These are phyloP conservation scores for Brienomyrus longianalis DNA, from an alignment of 2,113 vertebrate genomes.

Conservation along the genomic window DNA sequence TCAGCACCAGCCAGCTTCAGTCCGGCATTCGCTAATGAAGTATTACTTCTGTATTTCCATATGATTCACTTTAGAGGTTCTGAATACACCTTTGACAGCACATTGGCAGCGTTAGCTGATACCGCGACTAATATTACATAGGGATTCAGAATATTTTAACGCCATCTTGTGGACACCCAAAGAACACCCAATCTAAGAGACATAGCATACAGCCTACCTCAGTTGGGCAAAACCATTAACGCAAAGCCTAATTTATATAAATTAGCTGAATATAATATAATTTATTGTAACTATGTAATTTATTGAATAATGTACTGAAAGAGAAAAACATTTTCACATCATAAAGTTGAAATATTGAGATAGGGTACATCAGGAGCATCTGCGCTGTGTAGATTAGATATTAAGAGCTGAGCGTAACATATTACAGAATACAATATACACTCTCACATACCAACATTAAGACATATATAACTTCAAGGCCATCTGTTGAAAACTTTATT, in stretches of 20 bases:
- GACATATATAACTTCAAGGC: background rate
- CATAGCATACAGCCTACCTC: too few species aligned
- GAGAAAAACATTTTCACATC: too few species aligned
- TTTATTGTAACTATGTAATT: too few species aligned
- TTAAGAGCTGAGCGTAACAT: background rate
- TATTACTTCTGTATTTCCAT: background rate
- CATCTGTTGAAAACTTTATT: conserved; percentile 57
- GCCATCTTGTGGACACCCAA: background rate
- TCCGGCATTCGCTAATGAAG: background rate
- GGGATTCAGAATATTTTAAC: background rate
- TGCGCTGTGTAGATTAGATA: background rate
- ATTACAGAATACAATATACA: background rate
- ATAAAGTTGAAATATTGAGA: too few species aligned
- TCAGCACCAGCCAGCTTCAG: background rate
- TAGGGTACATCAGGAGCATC: too few species aligned
- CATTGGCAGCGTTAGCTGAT: background rate
- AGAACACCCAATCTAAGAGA: background rate
- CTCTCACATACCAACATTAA: background rate
- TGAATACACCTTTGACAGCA: background rate
- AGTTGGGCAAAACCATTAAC: too few species aligned
- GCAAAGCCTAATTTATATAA: too few species aligned
- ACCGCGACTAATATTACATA: background rate
- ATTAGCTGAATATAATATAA: too few species aligned
- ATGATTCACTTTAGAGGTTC: background rate
- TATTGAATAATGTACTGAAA: too few species aligned